Evolutionary conservation across 1,140 invertebrate species (phyloP), one percentile per base, ranked within the genome.

Genomic region (Drosophila mojavensis): DNA sequence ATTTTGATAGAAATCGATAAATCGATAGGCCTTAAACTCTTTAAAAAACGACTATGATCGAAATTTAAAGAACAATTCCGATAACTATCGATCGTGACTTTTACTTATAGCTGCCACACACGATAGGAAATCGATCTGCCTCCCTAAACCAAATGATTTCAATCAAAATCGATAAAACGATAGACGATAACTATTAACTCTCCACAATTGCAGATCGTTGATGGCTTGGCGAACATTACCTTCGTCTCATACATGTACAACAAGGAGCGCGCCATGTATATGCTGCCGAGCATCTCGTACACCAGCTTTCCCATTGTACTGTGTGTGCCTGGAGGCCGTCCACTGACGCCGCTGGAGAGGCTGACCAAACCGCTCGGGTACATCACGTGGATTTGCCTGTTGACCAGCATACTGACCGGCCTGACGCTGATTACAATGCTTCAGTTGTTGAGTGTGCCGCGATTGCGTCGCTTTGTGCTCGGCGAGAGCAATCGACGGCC

Each of bases 171-270:
- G 15, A 47, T 47, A 9, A 47, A 20, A 15, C n/a, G 17, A 47
- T 47, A 47, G 6, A 7, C 17, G n/a, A 47, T 45, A 48, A 6
- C 26, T 59, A 55, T 24, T 50, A 13, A 51, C 6, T 4, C 7
- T 11, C 17, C 11, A 3, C 5, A 4, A 4, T 41, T 47, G 4
- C 61, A 91, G 90, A 83, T 91, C 11, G 60, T 89, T 4, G 77
- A 91, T 1, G 84, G 77, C 7, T 20, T 54, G 5, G 86, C 68
- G 1, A 91, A 91, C 50, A 39, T 91, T 0, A 91, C 90, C 2
- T 91, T 91, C 6, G 78, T 72, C 3, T 73, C 75, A 15, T 83
- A 53, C 13, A 81, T 90, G 79, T 91, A 91, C 66, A 85, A 51
- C 53, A 79, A 73, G 17, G 69, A 72, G 1, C 77, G 88, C 0